Evolutionary conservation across 2,113 vertebrate species (phyloP), one percentile per base, ranked within the genome.

Genomic region (Tonatia bakeri): DNA sequence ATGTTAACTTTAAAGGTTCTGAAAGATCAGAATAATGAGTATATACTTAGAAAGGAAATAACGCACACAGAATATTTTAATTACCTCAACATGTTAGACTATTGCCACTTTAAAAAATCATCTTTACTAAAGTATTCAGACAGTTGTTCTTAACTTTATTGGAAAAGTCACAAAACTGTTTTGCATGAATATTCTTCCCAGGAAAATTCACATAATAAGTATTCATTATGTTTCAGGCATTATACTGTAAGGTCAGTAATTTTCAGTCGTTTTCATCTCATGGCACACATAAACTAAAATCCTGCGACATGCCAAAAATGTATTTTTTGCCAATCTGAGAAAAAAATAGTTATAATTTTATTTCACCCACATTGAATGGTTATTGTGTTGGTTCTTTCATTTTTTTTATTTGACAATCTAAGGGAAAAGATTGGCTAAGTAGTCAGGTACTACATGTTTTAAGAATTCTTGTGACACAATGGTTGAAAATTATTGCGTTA

Each of bases 1-100:
- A 95, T 88, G 85, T 80, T 97, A 94, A 83, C 72, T 31, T 61
- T 11, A 83, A 45, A 79, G 70, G 22, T 87, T 94, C 56, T 91
- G 79, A 93, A 91, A 97, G 90, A 76, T 82, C 67, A 95, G 52
- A 61, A 77, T 88, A 94, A 92, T 64, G 31, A 95, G 67, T 64
- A 67, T 40, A 79, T 96, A 52, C 54, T 92, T 47, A 73, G 83
- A 85, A 70, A 94, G 56, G 80, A 93, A 97, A 82, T 93, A 79
- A 38, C 43, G 86, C 31, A 43, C 47, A 47, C 7, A 19, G 19
- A 43, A 17, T 85, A 95, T 88, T 87, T 90, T 95, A 96, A 97
- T 94, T 90, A 94, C 61, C 26, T 81, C 54, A 54, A 88, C n/a
- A 70, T 70, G 24, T 17, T 81, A 50, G 9, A 26, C 52, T 90